A percentile compares a stretch with the other conserved stretches of the same genome.
These are phyloP conservation scores for Hyla sarda DNA, from an alignment of 2,113 vertebrate genomes.

Conservation along the genomic window DNA sequence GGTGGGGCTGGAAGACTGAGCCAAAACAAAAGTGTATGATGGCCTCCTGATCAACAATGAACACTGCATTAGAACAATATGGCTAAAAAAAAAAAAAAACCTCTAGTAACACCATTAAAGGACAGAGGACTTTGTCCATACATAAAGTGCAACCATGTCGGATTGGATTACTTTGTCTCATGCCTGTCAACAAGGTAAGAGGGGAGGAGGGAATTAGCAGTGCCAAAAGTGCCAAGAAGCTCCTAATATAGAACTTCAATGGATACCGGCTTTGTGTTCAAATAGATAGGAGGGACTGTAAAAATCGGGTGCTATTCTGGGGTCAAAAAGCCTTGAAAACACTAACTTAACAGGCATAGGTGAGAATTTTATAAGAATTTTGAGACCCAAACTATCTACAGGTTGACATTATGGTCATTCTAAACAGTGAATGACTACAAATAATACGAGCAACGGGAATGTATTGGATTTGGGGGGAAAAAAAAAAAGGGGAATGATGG, in stretches of 20 bases:
- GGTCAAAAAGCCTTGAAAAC: too few species aligned
- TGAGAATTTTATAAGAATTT: background rate
- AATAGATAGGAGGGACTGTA: background rate
- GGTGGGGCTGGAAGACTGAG: conserved; percentile 49
- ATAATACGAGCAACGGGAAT: background rate
- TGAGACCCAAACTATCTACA: background rate
- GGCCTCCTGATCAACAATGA: conserved; percentile 8
- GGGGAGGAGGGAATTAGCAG: background rate
- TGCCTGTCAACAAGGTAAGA: background rate
- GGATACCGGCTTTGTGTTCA: background rate
- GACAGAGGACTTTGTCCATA: background rate
- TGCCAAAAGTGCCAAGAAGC: background rate
- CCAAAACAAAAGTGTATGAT: background rate
- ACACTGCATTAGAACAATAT: conserved; percentile 12
- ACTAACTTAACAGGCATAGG: background rate
- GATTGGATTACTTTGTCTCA: background rate
- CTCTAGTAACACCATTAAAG: background rate
- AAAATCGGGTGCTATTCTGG: background rate
- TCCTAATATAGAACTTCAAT: too few species aligned
- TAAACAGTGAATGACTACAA: background rate
- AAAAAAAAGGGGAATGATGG: background rate
- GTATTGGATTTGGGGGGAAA: background rate
- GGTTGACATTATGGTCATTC: background rate
- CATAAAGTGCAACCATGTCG: conserved; percentile 24
- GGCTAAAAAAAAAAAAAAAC: too few species aligned